Evolutionary conservation across 2,888 invertebrate species (phyloP), one percentile per base, ranked within the genome.

Genomic region (Frankliniella fusca): DNA sequence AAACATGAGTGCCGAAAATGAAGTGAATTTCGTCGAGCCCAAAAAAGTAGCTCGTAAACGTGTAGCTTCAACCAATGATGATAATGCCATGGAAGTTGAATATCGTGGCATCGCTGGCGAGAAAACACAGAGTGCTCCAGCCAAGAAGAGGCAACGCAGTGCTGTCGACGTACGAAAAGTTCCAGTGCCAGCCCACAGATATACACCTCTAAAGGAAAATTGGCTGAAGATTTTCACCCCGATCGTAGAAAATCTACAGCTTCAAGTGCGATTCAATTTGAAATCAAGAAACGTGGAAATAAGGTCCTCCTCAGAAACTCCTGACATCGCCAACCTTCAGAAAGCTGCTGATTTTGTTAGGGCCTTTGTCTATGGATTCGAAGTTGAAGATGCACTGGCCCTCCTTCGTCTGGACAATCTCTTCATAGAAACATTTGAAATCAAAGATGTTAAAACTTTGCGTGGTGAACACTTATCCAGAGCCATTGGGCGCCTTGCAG

Each of bases 271-370:
- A 83, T 99, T 97, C 87, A 99, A 99, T 88, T 91, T 97, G 82
- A 97, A 95, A 89, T 93, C 95, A 0, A 91, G 96, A 84, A 95
- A 96, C 88, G 96, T 98, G 0, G 97, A 98, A 90, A 93, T 98
- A 81, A 92, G 94, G 86, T 88, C 90, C 18, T 89, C 90, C 81
- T 88, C 90, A 80, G 93, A 94, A 86, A 95, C 95, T 0, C 91
- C 92, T 85, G 97, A 98, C 86, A 93, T 97, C 84, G 93, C 94
- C 15, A 95, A 97, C 88, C 90, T 99, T 84, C 99, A 99, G 88
- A 99, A 98, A 89, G 99, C 95, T 81, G 97, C 98, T 20, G 99
- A 99, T 89, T 99, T 99, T 91, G 96, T 99, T 0, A 94, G 94
- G 88, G 99, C 99, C 2, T 99, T 99, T 87, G 91, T 98, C 49